Evolutionary conservation across 2,113 vertebrate genomes (phyloP), one percentile per base, ranked within the genome.

Genomic region (Xyliphius kryptos): DNA sequence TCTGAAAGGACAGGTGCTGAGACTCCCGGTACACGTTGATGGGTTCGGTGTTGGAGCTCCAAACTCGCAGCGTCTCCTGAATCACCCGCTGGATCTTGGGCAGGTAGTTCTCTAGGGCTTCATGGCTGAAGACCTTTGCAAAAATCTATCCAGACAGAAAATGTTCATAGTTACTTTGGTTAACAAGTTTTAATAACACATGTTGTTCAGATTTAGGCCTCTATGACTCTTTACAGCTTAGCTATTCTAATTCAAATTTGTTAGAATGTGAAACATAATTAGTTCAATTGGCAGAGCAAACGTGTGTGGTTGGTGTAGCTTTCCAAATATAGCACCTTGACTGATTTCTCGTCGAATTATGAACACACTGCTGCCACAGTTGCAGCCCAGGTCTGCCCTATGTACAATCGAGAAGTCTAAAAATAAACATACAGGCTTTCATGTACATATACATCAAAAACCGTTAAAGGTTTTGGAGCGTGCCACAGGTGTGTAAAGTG

Each of bases 31-130:
- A 99, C 63, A 99, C 96, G 0, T 93, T 97, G 83, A 97, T 92
- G 82, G 93, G 77, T 26, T 96, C 93, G 0, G 91, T 89, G 60
- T 86, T 86, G 77, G 93, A 95, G 82, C 96, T 94, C 96, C 96
- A 99, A 2, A 91, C 85, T 0, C 95, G 77, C 0, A 99, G 86
- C 0, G 91, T 95, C 77, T 98, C 96, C 78, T 97, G 96, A 78
- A 99, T 96, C 63, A 97, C 95, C 82, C 89, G 85, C 77, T 92
- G 95, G 79, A 99, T 97, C 81, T 97, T 97, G 8, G 95, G 96
- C 1, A 99, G 89, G 67, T 99, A 99, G 16, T 88, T 92, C 78
- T 96, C 91, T 83, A 99, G 74, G 0, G 96, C 94, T 51, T 97
- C 94, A 0, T 99, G 95, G 78, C 94, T 99, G 84, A 99, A 98